Conservation (phyloP, 92 coral and sea anemone genomes). For the Porites evermanni region DNA sequence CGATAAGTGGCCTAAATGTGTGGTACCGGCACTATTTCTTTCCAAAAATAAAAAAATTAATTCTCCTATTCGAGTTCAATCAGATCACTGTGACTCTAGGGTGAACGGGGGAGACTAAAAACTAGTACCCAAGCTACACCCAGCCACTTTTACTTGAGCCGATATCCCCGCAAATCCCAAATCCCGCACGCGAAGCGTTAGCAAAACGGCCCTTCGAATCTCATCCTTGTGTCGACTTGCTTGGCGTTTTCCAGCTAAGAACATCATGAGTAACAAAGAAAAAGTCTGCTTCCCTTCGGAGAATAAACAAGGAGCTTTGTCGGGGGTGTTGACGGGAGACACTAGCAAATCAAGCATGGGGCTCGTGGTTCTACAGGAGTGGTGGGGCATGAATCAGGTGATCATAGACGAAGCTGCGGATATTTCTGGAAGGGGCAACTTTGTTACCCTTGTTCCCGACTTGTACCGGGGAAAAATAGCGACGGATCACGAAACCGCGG, state of each 20-base stretch:
- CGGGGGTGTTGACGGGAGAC: constrained; percentile 60
- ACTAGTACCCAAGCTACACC: neutral
- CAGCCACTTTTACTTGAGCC: neutral
- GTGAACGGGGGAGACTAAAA: neutral
- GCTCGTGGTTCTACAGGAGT: constrained; percentile 68
- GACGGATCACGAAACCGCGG: constrained; percentile 72
- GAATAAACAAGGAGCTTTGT: constrained; percentile 59
- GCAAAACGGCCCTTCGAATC: neutral
- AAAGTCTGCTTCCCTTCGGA: constrained; percentile 57
- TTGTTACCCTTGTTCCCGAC: constrained; percentile 75
- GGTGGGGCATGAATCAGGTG: constrained; percentile 73
- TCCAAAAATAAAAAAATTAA: too few relatives aligned
- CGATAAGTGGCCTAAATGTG: too few relatives aligned
- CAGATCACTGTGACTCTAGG: too few relatives aligned
- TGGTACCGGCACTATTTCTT: too few relatives aligned
- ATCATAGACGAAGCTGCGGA: constrained; percentile 63
- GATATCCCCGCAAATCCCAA: neutral
- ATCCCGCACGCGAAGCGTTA: too few relatives aligned
- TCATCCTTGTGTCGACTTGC: neutral
- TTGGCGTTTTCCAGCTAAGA: neutral
- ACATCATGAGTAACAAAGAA: constrained; percentile 38
- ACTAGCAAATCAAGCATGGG: constrained; percentile 43
- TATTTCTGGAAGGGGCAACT: constrained; percentile 65
- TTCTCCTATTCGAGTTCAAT: too few relatives aligned
- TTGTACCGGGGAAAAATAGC: constrained; percentile 76